These are phyloP conservation scores for Cavia aperea DNA, from an alignment of 2,113 vertebrate genomes.

Conservation along the genomic window DNA sequence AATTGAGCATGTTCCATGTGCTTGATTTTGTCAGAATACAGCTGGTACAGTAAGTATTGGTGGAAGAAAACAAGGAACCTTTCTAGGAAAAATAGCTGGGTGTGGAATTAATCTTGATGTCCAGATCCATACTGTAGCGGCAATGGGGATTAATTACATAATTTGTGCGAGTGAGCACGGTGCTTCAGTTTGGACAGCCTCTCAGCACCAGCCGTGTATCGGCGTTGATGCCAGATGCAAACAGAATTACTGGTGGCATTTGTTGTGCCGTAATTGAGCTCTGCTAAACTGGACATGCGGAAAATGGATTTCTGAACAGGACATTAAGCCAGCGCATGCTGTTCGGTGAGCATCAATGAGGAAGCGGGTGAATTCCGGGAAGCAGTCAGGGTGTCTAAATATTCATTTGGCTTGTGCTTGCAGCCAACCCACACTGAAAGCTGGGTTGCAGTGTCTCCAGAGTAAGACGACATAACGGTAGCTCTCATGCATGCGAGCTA, in stretches of 20 bases:
- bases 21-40: neutral
- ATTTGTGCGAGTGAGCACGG: neutral
- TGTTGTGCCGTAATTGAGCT: conserved; percentile 26
- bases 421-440: neutral
- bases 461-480: neutral
- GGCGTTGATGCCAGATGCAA: conserved; percentile 17
- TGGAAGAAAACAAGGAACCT: neutral
- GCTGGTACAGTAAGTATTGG: neutral
- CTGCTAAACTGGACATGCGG: conserved; percentile 27
- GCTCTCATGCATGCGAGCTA: neutral
- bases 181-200: neutral
- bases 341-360: conserved; percentile 1
- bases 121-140: neutral
- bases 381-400: neutral
- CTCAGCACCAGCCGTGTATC: neutral
- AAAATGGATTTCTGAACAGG: conserved; percentile 57
- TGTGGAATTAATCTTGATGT: neutral
- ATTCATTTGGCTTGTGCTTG: conserved; percentile 30
- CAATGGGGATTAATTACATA: neutral
- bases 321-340: neutral
- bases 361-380: neutral
- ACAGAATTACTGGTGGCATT: neutral
- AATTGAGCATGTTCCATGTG: neutral
- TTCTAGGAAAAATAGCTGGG: neutral
- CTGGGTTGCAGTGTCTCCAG: neutral